phyloP scores from a whole-genome alignment of 1,140 invertebrate species.

The Antheraea mylitta region DNA sequence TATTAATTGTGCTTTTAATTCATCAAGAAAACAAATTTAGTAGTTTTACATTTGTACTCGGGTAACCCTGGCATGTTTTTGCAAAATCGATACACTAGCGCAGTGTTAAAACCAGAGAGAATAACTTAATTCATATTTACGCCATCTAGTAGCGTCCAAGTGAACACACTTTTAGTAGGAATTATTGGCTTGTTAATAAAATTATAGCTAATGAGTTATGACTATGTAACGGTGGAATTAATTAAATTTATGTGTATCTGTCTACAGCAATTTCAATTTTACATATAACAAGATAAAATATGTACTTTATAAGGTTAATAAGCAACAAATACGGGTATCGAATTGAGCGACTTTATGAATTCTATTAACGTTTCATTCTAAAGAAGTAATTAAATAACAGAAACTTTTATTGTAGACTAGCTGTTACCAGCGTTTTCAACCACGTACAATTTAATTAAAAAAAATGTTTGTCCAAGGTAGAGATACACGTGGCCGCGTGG shows the following conservation, averaged over 20 bases:
- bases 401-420: no score
- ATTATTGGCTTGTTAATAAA: not conserved
- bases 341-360: no score
- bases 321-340: no score
- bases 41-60: slow-evolving; percentile 5
- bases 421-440: no score
- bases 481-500: no score
- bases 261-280: not conserved
- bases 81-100: slow-evolving; percentile 73
- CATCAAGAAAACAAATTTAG: not conserved
- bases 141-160: slow-evolving; percentile 45
- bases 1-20: not conserved
- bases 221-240: not conserved
- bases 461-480: no score
- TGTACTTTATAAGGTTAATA: no score
- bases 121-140: slow-evolving; percentile 30
- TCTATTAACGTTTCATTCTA: no score
- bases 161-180: not conserved
- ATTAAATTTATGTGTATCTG: not conserved
- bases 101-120: slow-evolving; percentile 66
- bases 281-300: no score
- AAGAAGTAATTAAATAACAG: no score
- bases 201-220: not conserved
- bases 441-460: no score
- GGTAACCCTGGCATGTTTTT: slow-evolving; percentile 42